These are phyloP conservation scores for Amblyteles armatorius DNA, from an alignment of 2,888 invertebrate genomes.

Conservation along the genomic window DNA sequence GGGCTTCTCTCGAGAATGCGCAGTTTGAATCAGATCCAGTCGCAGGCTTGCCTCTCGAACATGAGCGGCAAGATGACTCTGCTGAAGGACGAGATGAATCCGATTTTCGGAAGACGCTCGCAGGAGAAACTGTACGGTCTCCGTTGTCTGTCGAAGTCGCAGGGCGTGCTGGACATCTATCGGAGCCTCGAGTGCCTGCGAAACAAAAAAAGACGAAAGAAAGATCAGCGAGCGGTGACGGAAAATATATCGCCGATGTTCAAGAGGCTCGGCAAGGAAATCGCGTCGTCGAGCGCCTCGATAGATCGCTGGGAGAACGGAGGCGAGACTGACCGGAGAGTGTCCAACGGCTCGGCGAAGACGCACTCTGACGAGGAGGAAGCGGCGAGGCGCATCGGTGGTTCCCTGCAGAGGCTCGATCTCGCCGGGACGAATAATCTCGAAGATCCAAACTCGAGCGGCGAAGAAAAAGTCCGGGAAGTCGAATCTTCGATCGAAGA, in stretches of 20 bases:
- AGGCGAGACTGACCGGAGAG: conserved; percentile 21
- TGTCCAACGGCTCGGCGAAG: conserved; percentile 5
- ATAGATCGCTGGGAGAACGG: conserved; percentile 45
- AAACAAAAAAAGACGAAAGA: conserved; percentile 74
- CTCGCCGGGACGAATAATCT: conserved; percentile 7
- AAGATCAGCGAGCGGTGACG: conserved; percentile 78
- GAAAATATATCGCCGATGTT: conserved; percentile 80
- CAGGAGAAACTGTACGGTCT: conserved; percentile 85
- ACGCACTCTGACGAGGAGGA: background rate
- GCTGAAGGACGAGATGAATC: conserved; percentile 74
- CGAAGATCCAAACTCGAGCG: conserved; percentile 1
- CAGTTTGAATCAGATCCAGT: conserved; percentile 82
- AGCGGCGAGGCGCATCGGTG: background rate
- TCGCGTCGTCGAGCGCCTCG: conserved; percentile 65
- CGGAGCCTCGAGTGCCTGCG: conserved; percentile 82
- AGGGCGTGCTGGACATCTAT: conserved; percentile 85
- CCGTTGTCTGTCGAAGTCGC: conserved; percentile 85
- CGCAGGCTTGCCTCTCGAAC: conserved; percentile 82
- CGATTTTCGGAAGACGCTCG: conserved; percentile 82
- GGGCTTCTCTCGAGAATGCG: conserved; percentile 81
- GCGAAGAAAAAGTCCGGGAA: conserved; percentile 22
- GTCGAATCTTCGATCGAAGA: conserved; percentile 2
- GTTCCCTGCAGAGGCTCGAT: conserved; percentile 11
- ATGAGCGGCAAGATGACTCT: conserved; percentile 66
- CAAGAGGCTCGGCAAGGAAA: conserved; percentile 75